Evolutionary conservation across 2,797 vertebrate species (phyloP).

Genomic region (Xerus rutilus): DNA sequence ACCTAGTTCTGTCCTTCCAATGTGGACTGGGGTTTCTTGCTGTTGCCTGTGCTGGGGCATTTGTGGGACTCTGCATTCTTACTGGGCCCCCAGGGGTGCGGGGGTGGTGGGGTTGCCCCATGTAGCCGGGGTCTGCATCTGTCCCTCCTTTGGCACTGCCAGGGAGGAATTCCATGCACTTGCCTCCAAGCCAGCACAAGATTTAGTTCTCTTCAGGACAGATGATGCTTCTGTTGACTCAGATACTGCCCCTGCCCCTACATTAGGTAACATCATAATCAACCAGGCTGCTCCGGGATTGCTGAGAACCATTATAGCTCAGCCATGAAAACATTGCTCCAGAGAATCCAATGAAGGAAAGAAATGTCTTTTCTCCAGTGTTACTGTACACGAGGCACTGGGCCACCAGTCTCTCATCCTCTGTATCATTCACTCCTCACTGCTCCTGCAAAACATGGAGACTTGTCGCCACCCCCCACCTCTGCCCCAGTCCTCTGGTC

Average conservation of each 20-base stretch:
- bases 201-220: neutral
- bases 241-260: neutral
- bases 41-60: constrained; percentile 69
- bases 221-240: neutral
- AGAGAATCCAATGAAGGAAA: neutral
- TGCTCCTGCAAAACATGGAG: neutral
- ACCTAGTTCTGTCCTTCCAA: constrained; percentile 63
- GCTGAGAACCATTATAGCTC: neutral
- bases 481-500: neutral
- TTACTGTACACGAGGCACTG: fast-evolving
- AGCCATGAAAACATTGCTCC: neutral
- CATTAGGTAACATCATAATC: neutral
- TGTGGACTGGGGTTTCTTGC: constrained; percentile 23
- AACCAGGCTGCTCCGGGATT: neutral
- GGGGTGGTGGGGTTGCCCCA: neutral
- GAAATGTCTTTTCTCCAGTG: neutral
- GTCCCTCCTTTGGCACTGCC: neutral
- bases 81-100: neutral
- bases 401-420: neutral
- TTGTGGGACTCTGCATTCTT: constrained; percentile 61
- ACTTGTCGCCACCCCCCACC: neutral
- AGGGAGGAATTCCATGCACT: neutral
- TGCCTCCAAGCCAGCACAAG: constrained; percentile 22
- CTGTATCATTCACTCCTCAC: neutral
- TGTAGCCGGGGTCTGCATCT: neutral